phyloP scores from a whole-genome alignment of 2,113 vertebrate species.

The Salvelinus sp. region DNA sequence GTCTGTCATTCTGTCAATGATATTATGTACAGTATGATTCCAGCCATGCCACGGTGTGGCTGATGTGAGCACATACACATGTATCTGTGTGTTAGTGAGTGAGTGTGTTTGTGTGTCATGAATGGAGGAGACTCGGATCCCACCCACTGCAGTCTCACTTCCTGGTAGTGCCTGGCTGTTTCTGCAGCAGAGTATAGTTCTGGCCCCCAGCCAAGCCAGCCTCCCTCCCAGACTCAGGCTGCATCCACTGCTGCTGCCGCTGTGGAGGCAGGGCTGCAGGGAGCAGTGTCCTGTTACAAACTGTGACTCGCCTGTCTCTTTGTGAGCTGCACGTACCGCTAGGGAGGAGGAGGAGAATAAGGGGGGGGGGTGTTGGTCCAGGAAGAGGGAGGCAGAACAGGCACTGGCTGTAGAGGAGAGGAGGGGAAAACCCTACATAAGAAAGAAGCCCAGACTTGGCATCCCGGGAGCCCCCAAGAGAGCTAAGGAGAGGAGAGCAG shows the following conservation, averaged over 20 bases:
- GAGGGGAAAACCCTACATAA: constrained; percentile 12
- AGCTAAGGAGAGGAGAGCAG: constrained; percentile 33
- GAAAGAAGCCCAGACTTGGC: constrained; percentile 19
- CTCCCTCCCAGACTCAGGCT: constrained; percentile 30
- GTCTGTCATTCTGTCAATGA: background rate
- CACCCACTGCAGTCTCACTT: constrained; percentile 58
- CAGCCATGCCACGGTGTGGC: background rate
- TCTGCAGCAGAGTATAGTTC: constrained; percentile 28
- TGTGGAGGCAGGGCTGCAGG: constrained; percentile 30
- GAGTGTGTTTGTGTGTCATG: constrained; percentile 12
- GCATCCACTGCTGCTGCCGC: background rate
- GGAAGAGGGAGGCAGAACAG: constrained; percentile 33
- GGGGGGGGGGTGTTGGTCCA: background rate
- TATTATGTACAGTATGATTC: background rate
- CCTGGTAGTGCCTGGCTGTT: constrained; percentile 65
- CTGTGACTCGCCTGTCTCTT: constrained; percentile 15
- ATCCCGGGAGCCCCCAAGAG: constrained; percentile 30
- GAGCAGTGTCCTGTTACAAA: constrained; percentile 40
- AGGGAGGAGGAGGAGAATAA: constrained; percentile 7
- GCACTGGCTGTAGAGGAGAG: constrained; percentile 15
- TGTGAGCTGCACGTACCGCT: constrained; percentile 18
- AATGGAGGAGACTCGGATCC: background rate
- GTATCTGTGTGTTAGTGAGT: constrained; percentile 19
- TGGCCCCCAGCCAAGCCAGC: constrained; percentile 52
- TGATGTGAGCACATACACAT: background rate